Conservation (phyloP, 2,888 invertebrate genomes). For the Ormia ochracea region DNA sequence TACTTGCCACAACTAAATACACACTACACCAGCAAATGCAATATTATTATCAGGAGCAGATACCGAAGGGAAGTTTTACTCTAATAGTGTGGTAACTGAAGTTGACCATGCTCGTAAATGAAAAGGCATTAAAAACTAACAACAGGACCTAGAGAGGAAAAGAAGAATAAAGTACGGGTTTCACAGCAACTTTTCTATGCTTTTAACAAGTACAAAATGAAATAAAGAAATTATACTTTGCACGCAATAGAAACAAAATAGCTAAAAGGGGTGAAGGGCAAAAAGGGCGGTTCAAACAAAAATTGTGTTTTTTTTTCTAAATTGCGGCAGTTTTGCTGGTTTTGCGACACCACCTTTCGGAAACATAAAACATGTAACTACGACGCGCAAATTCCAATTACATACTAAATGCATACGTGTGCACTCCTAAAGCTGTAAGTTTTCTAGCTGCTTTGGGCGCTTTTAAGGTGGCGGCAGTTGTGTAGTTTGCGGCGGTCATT, state of each 20-base stretch:
- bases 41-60: constrained; percentile 18
- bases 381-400: no score
- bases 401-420: no score
- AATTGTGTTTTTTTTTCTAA: not conserved
- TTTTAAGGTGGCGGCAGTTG: not conserved
- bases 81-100: constrained; percentile 53
- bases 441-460: not conserved
- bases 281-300: not conserved
- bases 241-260: constrained; percentile 9
- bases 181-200: constrained; percentile 40
- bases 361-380: no score
- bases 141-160: not conserved
- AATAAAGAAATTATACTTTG: constrained; percentile 6
- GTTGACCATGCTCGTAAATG: constrained; percentile 59
- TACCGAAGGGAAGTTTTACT: constrained; percentile 8
- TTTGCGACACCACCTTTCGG: not conserved
- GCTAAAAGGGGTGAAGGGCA: not conserved
- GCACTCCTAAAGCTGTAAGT: no score
- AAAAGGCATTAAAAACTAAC: constrained; percentile 44
- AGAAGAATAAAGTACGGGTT: not conserved
- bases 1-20: constrained; percentile 37
- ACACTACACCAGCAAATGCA: constrained; percentile 7
- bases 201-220: constrained; percentile 29
- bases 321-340: constrained; percentile 3
- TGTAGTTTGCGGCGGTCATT: constrained; percentile 29